Percentiles rank a stretch among this genome's conserved stretches.
Evolutionary conservation across 53 echinoderm and acorn worm species (phyloP).

Genomic region (Stichopus horrens): DNA sequence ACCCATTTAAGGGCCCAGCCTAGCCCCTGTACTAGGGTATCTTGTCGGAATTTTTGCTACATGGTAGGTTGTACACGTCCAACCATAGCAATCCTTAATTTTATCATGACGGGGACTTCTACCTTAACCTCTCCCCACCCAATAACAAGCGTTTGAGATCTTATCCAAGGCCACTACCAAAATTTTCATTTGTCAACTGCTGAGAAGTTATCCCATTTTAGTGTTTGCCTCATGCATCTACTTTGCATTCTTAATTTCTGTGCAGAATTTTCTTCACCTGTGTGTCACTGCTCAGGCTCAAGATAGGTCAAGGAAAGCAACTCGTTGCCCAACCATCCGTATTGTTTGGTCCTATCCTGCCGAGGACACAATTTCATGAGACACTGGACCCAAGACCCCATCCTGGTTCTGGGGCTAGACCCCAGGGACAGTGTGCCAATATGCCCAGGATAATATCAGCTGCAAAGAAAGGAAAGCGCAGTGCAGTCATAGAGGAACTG

Average conservation of each 20-base stretch:
- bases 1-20: too few species aligned
- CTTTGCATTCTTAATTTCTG: not conserved
- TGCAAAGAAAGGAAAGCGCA: conserved; percentile 26
- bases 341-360: not conserved
- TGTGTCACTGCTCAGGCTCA: not conserved
- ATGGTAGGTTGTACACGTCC: too few species aligned
- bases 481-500: conserved; percentile 20
- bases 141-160: too few species aligned
- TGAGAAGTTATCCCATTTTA: too few species aligned
- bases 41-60: too few species aligned
- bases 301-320: conserved; percentile 16
- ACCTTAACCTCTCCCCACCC: too few species aligned
- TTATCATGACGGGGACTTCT: too few species aligned
- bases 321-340: not conserved
- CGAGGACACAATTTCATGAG: conserved; percentile 17
- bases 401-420: conserved; percentile 21
- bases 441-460: conserved; percentile 45
- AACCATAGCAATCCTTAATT: too few species aligned
- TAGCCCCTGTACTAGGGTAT: too few species aligned
- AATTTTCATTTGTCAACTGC: too few species aligned
- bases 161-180: too few species aligned
- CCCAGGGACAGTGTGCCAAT: not conserved
- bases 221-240: not conserved
- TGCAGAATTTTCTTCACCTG: conserved; percentile 9
- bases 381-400: conserved; percentile 25